Evolutionary conservation across 53 echinoderm and acorn worm species (phyloP), one percentile per base, ranked within the genome.

Genomic region (Apostichopus leukothele): DNA sequence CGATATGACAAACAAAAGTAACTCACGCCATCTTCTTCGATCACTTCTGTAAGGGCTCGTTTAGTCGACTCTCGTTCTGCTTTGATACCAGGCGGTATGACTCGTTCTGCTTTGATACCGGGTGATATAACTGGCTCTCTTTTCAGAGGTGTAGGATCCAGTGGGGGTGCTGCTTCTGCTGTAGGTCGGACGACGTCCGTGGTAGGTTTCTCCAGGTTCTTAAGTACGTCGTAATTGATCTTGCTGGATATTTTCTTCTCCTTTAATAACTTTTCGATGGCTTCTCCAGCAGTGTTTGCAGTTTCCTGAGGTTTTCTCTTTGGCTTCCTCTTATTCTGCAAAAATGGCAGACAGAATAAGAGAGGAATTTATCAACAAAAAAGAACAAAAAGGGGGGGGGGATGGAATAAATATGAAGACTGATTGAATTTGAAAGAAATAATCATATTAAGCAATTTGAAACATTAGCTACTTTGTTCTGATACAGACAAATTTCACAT

Each of bases 241-340:
- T 97, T 97, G 75, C 95, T 94, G 22, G 98, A 97, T 86, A 97
- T 97, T 76, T 94, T 97, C 91, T 93, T 95, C 89, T 97, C 98
- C 50, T 91, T 90, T n/a, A 97, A 57, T 7, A 97, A 90, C 83
- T 97, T 97, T 76, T 97, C 95, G 14, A 97, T 97, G 60, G 98
- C 98, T 79, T 97, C 98, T 7, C 98, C 95, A 16, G 98, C 98
- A 26, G 98, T 90, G 90, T 92, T 97, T 27, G 98, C 97, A 76
- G 94, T 93, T 80, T 91, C 94, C 5, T 90, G 94, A 5, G 93
- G 90, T 85, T 90, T 95, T 87, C 92, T 94, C 6, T 81, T 89
- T 76, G 77, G 87, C 68, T 95, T 95, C 76, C 92, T 89, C 60
- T 90, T 96, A 91, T 97, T 20, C 84, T 84, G 26, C 67, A 74